Base-by-base conservation (phyloP, 2,797 vertebrate genomes). In the Schizothorax lantsangensis region DNA sequence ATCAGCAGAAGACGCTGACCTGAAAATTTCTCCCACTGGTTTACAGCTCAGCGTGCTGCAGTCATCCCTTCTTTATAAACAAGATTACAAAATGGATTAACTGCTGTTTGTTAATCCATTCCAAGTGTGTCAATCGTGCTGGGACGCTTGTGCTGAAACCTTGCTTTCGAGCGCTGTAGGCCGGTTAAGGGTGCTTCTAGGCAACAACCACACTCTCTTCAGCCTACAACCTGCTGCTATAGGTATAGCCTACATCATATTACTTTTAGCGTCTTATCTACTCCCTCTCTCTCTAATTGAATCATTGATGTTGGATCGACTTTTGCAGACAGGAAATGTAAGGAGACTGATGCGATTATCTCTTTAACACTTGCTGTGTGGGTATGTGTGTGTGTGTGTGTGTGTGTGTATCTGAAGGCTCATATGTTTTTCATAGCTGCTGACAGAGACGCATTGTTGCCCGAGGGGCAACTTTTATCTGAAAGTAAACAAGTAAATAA, bases 1-100 rank as follows among this genome's bases (percentile, higher is more conserved):
- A 89, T 84, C 83, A 45, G 57, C 83, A 92, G 92, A 94, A 75
- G 36, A 77, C 5, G 33, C 77, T 74, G 69, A 86, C 84, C 78
- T 80, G 43, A 85, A 80, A 85, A 77, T 84, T 64, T 79, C 47
- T 79, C 84, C 64, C 1, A 26, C 66, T 85, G 84, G 75, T 71
- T 79, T 57, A 69, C 49, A 85, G 36, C 75, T 78, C 84, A 71
- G 38, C 19, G 7, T n/a, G 0, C 84, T 33, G 84, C 75, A 85
- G 75, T 49, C 78, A 86, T 54, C 68, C 40, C 84, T 73, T 81
- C 68, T 86, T 73, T 86, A 81, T 80, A 73, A 81, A 86, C 66
- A 74, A 81, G 78, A 86, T 86, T 81, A 86, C 66, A 85, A 77
- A 86, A 86, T 73, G 78, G 78, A 86, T 86, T 86, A 80, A 86